Evolutionary conservation across 2,113 vertebrate species (phyloP).

Genomic region (Anguilla rostrata): DNA sequence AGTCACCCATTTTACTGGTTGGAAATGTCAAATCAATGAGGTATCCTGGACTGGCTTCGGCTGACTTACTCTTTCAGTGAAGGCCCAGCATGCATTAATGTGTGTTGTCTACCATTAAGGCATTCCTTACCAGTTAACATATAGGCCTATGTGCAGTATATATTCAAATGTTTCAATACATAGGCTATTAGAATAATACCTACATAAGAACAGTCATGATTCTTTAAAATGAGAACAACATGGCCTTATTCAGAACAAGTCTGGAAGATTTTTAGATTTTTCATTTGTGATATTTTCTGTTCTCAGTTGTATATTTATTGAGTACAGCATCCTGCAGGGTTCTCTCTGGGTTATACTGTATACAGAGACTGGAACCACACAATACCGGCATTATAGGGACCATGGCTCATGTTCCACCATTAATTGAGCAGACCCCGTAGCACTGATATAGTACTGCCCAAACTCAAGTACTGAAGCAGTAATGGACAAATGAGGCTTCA

Average conservation of each 20-base stretch:
- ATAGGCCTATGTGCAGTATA: background rate
- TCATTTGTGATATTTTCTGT: background rate
- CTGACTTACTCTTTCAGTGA: background rate
- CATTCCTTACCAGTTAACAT: background rate
- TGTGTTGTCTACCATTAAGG: background rate
- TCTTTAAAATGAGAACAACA: background rate
- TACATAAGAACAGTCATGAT: no score
- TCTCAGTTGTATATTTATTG: no score
- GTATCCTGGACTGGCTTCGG: background rate
- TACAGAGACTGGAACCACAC: background rate
- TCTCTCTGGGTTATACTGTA: no score
- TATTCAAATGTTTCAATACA: background rate
- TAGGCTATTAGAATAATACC: background rate
- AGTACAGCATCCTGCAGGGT: no score
- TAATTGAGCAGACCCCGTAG: background rate
- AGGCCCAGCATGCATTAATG: background rate
- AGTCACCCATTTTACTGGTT: background rate
- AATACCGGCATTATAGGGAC: no score
- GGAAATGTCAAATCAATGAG: slow-evolving; percentile 1
- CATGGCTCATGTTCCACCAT: no score
- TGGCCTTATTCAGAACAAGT: background rate
- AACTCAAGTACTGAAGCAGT: background rate
- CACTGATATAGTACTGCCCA: background rate
- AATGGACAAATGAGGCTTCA: background rate
- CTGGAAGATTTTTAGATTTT: background rate